Evolutionary conservation across 2,113 vertebrate species (phyloP), one percentile per base, ranked within the genome.

Genomic region (Heptranchias perlo): DNA sequence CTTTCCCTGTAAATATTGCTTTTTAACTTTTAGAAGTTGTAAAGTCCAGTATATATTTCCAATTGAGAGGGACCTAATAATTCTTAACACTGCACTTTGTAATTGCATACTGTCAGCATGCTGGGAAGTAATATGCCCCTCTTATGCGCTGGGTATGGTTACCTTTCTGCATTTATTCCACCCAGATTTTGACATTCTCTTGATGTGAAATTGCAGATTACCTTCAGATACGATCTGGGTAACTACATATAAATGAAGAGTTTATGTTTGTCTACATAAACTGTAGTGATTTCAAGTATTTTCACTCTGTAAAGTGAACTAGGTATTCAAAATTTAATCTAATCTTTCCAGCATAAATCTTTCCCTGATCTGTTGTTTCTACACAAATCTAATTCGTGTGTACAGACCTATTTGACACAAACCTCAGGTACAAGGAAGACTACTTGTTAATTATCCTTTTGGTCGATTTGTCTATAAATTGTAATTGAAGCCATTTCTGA

Each of bases 401-500:
- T 49, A 58, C 47, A 52, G 94, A 73, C 44, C 64, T 67, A 25
- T 95, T 95, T 69, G 94, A 95, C 65, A 69, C 28, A 39, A 62
- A 49, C 65, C 47, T 73, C 65, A 52, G 16, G 73, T 95, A 69
- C 64, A 95, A 69, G 39, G 16, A 69, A 67, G 14, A 49, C 64
- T 69, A 69, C 64, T 95, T 69, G 94, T 69, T 95, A 95, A 95
- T 95, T 95, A 95, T 95, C 44, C 44, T 69, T 69, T 39, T 52
- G 65, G 64, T 69, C 94, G 47, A 73, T 95, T 69, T 73, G 64
- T 73, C 64, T 73, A 31, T 95, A 95, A 95, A 73, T 95, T 95
- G 94, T 95, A 95, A 95, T 95, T 95, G 94, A 67, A 95, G 64
- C 52, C 94, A 69, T 52, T 73, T 95, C 94, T 73, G 94, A 95